Conservation (phyloP, 2,113 vertebrate genomes). For the Spea bombifrons region DNA sequence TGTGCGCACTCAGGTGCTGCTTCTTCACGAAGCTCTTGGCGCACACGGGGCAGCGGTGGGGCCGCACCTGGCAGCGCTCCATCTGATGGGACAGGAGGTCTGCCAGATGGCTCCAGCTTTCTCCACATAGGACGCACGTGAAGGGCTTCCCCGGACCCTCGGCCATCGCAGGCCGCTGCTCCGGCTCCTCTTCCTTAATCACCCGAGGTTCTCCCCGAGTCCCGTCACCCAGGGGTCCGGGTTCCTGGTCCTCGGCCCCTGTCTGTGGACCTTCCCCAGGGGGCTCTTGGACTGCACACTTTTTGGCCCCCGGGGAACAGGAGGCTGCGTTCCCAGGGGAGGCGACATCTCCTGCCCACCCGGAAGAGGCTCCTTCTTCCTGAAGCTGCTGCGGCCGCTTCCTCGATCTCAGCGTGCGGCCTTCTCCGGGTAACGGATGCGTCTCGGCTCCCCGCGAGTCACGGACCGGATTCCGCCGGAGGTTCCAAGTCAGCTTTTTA, state of each 20-base stretch:
- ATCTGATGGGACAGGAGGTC: slow-evolving; percentile 68
- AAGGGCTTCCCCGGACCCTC: slow-evolving; percentile 42
- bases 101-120: slow-evolving; percentile 54
- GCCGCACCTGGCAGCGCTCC: slow-evolving; percentile 62
- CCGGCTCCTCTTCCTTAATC: neutral
- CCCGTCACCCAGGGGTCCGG: neutral
- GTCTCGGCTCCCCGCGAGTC: no score
- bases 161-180: neutral
- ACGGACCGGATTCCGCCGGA: no score
- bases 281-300: neutral
- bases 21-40: slow-evolving; percentile 69
- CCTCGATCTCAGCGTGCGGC: neutral
- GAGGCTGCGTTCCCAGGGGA: neutral
- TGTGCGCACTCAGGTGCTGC: slow-evolving; percentile 69
- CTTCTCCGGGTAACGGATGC: neutral
- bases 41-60: slow-evolving; percentile 65
- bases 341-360: neutral
- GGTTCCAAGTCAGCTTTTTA: no score
- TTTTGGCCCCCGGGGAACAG: neutral
- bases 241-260: neutral
- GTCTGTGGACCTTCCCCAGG: neutral
- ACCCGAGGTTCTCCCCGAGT: neutral
- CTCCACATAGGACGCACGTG: slow-evolving; percentile 61
- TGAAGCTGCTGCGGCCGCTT: neutral
- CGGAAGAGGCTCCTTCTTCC: neutral